A percentile compares a stretch with the other conserved stretches of the same genome.
These are phyloP conservation scores for Sipha flava DNA, from an alignment of 1,140 invertebrate genomes.

Conservation along the genomic window DNA sequence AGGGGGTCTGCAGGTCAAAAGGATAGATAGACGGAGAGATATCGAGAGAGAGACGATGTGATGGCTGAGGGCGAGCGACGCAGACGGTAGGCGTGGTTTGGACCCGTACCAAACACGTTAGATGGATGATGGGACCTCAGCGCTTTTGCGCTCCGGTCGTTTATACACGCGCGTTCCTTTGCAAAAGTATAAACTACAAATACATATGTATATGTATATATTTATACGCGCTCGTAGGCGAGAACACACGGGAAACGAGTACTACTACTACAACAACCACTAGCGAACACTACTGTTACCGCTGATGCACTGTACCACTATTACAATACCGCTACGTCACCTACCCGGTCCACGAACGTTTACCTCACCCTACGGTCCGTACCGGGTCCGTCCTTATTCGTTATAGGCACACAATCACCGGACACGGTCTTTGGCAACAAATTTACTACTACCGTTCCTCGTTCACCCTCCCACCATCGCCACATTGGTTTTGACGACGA, in stretches of 20 bases:
- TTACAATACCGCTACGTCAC: not conserved
- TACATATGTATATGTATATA: too few species aligned
- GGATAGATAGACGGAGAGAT: too few species aligned
- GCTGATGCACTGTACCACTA: too few species aligned
- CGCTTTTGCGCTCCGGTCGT: not conserved
- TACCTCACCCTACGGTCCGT: not conserved
- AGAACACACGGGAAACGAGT: too few species aligned
- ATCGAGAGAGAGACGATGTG: too few species aligned
- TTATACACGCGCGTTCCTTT: not conserved
- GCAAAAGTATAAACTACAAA: not conserved
- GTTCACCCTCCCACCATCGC: too few species aligned
- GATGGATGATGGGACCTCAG: slow-evolving; percentile 2
- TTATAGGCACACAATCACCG: not conserved
- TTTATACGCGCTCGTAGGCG: too few species aligned
- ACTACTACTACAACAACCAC: too few species aligned
- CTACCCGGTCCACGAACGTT: not conserved
- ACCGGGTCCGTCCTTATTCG: not conserved
- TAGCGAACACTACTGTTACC: not conserved
- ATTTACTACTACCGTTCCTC: not conserved
- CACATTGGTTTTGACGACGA: too few species aligned
- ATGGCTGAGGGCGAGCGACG: not conserved
- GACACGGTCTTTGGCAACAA: slow-evolving; percentile 19
- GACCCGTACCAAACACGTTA: slow-evolving; percentile 26
- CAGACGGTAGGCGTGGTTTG: slow-evolving; percentile 18
- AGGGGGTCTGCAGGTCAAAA: not conserved